Percentiles rank a stretch among this genome's conserved stretches.
phyloP scores from a whole-genome alignment of 2,888 invertebrate genomes.

The Lampropteryx suffumata region DNA sequence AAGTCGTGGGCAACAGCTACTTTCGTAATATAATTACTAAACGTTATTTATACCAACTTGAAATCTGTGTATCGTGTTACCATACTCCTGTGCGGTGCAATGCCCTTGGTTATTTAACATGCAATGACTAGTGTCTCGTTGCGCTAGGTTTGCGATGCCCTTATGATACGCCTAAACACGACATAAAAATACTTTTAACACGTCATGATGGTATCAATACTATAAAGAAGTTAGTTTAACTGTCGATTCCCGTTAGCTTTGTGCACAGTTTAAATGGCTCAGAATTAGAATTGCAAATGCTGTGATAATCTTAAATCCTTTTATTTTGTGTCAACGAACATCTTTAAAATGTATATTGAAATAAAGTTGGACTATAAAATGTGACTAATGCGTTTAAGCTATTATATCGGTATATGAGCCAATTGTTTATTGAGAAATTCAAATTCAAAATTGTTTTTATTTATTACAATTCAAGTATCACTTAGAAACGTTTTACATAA shows the following conservation, averaged over 20 bases:
- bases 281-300: constrained; percentile 31
- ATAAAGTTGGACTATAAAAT: constrained; percentile 11
- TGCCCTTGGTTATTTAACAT: constrained; percentile 11
- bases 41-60: constrained; percentile 9
- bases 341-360: constrained; percentile 6
- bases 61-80: constrained; percentile 10
- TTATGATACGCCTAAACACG: constrained; percentile 16
- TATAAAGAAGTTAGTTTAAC: constrained; percentile 19
- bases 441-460: too few relatives aligned
- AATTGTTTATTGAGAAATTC: constrained; percentile 3
- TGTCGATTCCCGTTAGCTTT: constrained; percentile 22
- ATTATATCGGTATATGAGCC: constrained; percentile 17
- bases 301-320: constrained; percentile 23
- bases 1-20: too few relatives aligned
- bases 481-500: too few relatives aligned
- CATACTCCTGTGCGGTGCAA: constrained; percentile 1
- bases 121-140: constrained; percentile 10
- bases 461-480: too few relatives aligned
- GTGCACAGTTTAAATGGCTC: constrained; percentile 22
- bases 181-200: constrained; percentile 17
- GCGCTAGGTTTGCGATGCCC: constrained; percentile 3
- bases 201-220: constrained; percentile 13
- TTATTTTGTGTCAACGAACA: constrained; percentile 11
- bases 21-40: constrained; percentile 3
- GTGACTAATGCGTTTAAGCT: constrained; percentile 1